Evolutionary conservation across 2,797 vertebrate genomes (phyloP).

Genomic region (Lithobates pipiens): DNA sequence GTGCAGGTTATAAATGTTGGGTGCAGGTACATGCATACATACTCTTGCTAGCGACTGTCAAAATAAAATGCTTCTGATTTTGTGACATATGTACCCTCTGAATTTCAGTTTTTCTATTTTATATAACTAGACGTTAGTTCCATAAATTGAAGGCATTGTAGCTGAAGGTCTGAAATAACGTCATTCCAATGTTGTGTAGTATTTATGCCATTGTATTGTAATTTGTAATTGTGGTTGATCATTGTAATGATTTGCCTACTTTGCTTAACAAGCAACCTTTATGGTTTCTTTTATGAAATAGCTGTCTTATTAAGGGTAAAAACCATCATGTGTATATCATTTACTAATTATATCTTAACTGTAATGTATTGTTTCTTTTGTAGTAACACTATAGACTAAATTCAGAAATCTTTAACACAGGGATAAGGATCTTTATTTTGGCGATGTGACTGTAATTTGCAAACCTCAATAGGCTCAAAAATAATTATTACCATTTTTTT

Average conservation of each 20-base stretch:
- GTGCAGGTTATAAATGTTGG: not conserved
- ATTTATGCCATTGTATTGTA: not conserved
- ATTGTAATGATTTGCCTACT: too few species aligned
- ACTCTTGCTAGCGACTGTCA: conserved; percentile 17
- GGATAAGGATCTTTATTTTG: too few species aligned
- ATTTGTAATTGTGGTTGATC: too few species aligned
- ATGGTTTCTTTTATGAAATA: conserved; percentile 42
- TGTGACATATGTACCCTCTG: conserved; percentile 14
- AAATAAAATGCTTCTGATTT: conserved; percentile 26
- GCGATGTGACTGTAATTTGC: too few species aligned
- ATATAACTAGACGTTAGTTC: not conserved
- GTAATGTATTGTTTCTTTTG: too few species aligned
- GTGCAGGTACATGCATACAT: conserved; percentile 19
- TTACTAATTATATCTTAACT: too few species aligned
- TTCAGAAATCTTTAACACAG: too few species aligned
- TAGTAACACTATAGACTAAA: too few species aligned
- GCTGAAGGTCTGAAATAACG: conserved; percentile 6
- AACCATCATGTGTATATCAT: too few species aligned
- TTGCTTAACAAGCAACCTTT: conserved; percentile 62
- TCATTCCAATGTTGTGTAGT: conserved; percentile 1
- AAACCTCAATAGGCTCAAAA: too few species aligned
- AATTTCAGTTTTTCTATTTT: conserved; percentile 15
- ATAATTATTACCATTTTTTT: too few species aligned
- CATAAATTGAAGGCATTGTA: not conserved
- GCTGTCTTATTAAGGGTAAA: too few species aligned